These are phyloP conservation scores for Delphinus delphis DNA, from an alignment of 2,113 vertebrate genomes.

Conservation along the genomic window DNA sequence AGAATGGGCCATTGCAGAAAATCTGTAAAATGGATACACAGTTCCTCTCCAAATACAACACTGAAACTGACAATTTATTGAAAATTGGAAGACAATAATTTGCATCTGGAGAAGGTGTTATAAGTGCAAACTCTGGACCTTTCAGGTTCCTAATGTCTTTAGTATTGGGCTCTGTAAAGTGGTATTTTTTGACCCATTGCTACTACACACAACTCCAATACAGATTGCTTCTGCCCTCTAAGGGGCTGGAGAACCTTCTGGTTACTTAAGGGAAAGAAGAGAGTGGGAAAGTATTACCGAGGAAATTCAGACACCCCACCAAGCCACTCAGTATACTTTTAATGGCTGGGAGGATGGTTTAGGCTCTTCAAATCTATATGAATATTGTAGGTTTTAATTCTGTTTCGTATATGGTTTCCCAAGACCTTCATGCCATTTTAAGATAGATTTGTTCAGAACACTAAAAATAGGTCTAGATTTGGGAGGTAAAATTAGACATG, in stretches of 20 bases:
- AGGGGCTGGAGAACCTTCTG: not conserved
- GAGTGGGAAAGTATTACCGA: not conserved
- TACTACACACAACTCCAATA: not conserved
- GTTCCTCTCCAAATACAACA: not conserved
- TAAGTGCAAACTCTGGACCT: not conserved
- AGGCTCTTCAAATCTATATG: not conserved
- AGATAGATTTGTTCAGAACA: conserved; percentile 22
- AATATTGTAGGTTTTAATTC: not conserved
- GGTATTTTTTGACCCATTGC: not conserved
- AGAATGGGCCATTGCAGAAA: not conserved
- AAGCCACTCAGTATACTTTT: conserved; percentile 54
- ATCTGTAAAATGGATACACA: not conserved
- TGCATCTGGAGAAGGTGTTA: not conserved
- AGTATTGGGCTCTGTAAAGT: not conserved
- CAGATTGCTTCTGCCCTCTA: not conserved
- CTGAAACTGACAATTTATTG: not conserved
- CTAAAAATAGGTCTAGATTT: not conserved
- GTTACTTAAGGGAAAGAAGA: conserved; percentile 1
- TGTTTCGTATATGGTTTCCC: not conserved
- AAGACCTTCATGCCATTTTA: not conserved
- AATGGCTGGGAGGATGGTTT: conserved; percentile 49
- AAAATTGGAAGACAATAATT: not conserved
- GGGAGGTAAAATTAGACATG: not conserved
- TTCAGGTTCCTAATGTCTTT: not conserved
- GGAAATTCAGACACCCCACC: conserved; percentile 21